A percentile compares a stretch with the other conserved stretches of the same genome.
Conservation (phyloP, 1,140 invertebrate genomes). For the Aphelinus atriplicis region DNA sequence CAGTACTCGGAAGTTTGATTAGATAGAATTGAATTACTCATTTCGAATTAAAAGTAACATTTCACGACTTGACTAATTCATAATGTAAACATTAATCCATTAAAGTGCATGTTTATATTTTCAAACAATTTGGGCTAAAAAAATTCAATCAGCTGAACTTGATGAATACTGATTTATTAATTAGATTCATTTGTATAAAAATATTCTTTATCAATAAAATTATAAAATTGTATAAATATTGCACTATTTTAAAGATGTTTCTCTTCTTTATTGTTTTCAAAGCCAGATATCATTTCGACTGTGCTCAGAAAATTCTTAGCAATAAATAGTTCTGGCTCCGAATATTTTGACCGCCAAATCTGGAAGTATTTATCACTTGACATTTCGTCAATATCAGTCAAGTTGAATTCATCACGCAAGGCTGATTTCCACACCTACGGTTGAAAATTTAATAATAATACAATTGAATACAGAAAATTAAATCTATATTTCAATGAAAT, state of each 20-base stretch:
- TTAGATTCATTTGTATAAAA: no score
- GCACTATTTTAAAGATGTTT: no score
- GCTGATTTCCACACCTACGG: constrained; percentile 62
- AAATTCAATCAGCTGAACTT: no score
- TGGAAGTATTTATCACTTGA: constrained; percentile 60
- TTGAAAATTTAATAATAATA: constrained; percentile 19
- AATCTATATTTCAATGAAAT: neutral
- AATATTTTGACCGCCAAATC: constrained; percentile 61
- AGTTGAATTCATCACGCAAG: constrained; percentile 61
- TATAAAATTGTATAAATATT: no score
- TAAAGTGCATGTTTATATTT: no score
- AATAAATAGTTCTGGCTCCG: constrained; percentile 58
- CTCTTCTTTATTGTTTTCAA: no score
- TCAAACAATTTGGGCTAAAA: no score
- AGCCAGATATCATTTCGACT: no score
- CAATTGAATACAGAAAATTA: neutral
- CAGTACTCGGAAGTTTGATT: constrained; percentile 25
- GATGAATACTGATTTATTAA: no score
- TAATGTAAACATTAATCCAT: no score
- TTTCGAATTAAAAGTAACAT: constrained; percentile 13
- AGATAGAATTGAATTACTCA: constrained; percentile 10
- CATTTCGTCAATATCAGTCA: constrained; percentile 56
- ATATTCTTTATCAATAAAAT: no score
- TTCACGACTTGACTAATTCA: no score
- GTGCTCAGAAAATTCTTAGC: constrained; percentile 43